Conservation (phyloP, 2,888 invertebrate species). For the Drosophila vallismaia region DNA sequence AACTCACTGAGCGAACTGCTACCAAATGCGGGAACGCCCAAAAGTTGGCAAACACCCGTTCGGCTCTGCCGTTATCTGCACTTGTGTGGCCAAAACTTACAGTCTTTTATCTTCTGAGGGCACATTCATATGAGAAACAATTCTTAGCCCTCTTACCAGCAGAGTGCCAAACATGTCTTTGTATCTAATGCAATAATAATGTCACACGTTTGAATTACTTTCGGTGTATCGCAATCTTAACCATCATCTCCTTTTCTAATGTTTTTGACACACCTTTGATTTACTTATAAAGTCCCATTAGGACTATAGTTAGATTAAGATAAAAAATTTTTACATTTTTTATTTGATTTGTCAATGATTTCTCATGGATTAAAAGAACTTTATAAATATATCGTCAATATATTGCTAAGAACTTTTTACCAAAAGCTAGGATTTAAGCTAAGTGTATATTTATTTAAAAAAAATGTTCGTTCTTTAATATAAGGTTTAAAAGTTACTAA, state of each 20-base stretch:
- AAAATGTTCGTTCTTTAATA: too few species aligned
- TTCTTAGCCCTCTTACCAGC: not conserved
- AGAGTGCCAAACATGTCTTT: not conserved
- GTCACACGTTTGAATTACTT: not conserved
- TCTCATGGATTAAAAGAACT: too few species aligned
- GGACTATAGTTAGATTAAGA: too few species aligned
- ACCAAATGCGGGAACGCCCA: constrained; percentile 1
- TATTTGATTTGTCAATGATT: too few species aligned
- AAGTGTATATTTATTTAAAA: not conserved
- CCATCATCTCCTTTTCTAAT: not conserved
- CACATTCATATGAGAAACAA: not conserved
- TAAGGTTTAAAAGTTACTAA: too few species aligned
- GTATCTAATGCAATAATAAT: not conserved
- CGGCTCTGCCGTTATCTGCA: constrained; percentile 2
- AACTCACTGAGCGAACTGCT: not conserved
- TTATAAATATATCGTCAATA: too few species aligned
- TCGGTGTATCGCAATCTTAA: not conserved
- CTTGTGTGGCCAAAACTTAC: constrained; percentile 8
- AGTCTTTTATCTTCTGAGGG: not conserved
- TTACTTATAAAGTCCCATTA: not conserved
- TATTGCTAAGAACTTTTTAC: too few species aligned
- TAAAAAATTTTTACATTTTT: too few species aligned
- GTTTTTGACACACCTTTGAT: not conserved
- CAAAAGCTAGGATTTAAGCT: too few species aligned
- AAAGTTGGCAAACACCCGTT: constrained; percentile 2